Base-by-base conservation (phyloP, 1,140 invertebrate genomes). In the Ostrea denselamellosa region DNA sequence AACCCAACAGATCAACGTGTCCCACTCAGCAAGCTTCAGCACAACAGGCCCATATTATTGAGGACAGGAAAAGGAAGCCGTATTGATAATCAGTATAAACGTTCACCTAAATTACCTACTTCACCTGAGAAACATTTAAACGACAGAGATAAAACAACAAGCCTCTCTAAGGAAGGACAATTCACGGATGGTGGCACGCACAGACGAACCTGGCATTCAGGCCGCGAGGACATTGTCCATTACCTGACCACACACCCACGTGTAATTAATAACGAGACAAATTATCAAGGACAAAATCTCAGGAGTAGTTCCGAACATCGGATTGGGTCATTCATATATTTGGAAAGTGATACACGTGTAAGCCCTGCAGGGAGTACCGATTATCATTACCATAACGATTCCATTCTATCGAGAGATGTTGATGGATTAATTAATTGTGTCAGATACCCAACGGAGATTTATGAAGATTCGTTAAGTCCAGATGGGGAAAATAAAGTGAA, bases 51-150 rank as follows among this genome's bases (percentile, higher is more conserved):
- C 68, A 25, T 77, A 77, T n/a, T n/a, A n/a, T 77, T 25, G 68
- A 77, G 22, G 68, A 77, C 68, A 77, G 68, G 28, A 77, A 77
- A 77, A 77, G 68, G 68, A 77, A 77, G 68, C 68, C 68, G 68
- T 34, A 12, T 25, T 77, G 68, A 77, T 77, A 77, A 77, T 77
- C 68, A 28, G 68, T 25, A 77, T 34, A 77, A 77, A 28, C 68
- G 68, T 77, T 77, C 28, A 77, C 68, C 68, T 77, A 25, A 28
- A 77, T 77, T 77, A 77, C 68, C 68, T 77, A 77, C 68, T 77
- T 77, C 68, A 77, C 68, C 68, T 77, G 68, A 77, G 68, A 77
- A 77, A 77, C 68, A 25, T 77, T 77, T 77, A 77, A 77, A 77
- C 68, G 68, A 28, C 68, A 25, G 68, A 77, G 68, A 77, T 77